A percentile compares a stretch with the other conserved stretches of the same genome.
These are phyloP conservation scores for Calephelis virginiensis DNA, from an alignment of 1,140 invertebrate genomes.

Conservation along the genomic window DNA sequence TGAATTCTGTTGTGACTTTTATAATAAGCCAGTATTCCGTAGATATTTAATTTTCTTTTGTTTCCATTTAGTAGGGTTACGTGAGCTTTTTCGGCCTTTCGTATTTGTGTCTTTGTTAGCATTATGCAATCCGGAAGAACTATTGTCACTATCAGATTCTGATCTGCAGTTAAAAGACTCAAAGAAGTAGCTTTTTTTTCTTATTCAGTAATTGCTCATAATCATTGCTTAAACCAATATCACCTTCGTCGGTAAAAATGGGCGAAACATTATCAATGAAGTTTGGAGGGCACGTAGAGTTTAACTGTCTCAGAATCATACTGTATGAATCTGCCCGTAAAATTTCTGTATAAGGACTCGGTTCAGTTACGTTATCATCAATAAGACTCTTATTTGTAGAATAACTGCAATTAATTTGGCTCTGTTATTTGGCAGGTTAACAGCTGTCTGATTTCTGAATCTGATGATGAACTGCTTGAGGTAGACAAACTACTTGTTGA, in stretches of 20 bases:
- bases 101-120: not conserved
- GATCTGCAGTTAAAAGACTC: no score
- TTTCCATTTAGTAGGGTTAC: conserved; percentile 8
- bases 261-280: conserved; percentile 11
- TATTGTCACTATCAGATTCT: not conserved
- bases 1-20: conserved; percentile 28
- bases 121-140: not conserved
- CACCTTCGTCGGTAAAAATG: conserved; percentile 11
- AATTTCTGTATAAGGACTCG: conserved; percentile 11
- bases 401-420: no score
- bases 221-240: conserved; percentile 7
- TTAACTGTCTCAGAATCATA: conserved; percentile 15
- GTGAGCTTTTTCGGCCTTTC: not conserved
- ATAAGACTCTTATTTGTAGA: no score
- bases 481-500: not conserved
- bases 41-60: conserved; percentile 5
- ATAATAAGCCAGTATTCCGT: conserved; percentile 2
- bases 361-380: conserved; percentile 10
- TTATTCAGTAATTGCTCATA: no score
- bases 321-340: conserved; percentile 10
- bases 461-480: conserved; percentile 11
- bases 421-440: no score
- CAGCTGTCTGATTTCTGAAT: conserved; percentile 1
- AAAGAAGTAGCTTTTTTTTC: no score
- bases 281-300: not conserved